Evolutionary conservation across 2,797 vertebrate species (phyloP).

Genomic region (Nothura maculosa): DNA sequence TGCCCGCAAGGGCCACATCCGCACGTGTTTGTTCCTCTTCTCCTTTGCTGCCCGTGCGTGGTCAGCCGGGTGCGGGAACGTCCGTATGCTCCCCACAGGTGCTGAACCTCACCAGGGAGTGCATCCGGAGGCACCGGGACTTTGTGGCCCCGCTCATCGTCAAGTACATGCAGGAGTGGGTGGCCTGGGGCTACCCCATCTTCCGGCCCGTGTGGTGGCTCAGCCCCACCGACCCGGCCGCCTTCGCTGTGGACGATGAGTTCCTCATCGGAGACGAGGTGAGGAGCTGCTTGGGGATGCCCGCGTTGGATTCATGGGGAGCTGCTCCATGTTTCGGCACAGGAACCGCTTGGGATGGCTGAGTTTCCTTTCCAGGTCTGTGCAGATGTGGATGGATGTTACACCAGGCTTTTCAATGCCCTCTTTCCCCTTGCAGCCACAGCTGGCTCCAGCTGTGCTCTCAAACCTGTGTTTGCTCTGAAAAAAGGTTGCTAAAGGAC

Average conservation of each 20-base stretch:
- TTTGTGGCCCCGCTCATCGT: constrained; percentile 87
- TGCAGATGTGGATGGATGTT: too few species aligned
- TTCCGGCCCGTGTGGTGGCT: constrained; percentile 93
- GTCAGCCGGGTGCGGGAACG: not conserved
- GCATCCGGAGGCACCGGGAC: constrained; percentile 85
- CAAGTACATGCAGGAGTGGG: constrained; percentile 88
- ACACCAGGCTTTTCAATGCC: too few species aligned
- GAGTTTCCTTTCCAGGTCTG: not conserved
- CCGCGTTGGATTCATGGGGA: not conserved
- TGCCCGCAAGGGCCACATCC: not conserved
- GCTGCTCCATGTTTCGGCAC: not conserved
- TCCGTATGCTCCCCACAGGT: constrained; percentile 72
- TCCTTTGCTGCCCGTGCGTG: not conserved
- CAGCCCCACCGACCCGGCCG: constrained; percentile 85
- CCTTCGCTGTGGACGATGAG: constrained; percentile 89
- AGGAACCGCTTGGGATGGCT: not conserved
- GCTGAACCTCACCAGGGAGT: constrained; percentile 87
- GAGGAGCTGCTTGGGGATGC: not conserved
- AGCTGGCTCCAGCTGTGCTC: not conserved
- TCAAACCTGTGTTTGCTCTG: not conserved
- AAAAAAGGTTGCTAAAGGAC: not conserved
- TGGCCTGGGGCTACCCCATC: constrained; percentile 82
- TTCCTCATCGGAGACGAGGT: constrained; percentile 94
- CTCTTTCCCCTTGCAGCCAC: too few species aligned
- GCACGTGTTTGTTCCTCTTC: accelerated